A percentile compares a stretch with the other conserved stretches of the same genome.
phyloP scores from a whole-genome alignment of 2,113 vertebrate species.

The Epinephelus fuscoguttatus region DNA sequence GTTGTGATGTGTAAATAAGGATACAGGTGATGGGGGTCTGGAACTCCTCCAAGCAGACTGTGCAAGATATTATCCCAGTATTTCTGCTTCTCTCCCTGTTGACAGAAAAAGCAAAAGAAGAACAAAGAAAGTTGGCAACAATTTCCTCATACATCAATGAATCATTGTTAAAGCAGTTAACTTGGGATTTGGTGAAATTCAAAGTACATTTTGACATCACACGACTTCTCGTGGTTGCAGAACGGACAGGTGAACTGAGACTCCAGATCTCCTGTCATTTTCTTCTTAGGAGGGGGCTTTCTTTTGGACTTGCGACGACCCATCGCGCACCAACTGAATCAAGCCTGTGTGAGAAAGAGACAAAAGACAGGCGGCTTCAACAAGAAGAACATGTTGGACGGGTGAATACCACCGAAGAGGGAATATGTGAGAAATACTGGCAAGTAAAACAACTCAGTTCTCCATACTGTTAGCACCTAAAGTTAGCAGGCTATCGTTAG shows the following conservation, averaged over 20 bases:
- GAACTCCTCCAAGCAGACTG: constrained; percentile 95
- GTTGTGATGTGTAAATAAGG: constrained; percentile 74
- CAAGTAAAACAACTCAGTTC: neutral
- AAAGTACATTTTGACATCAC: constrained; percentile 93
- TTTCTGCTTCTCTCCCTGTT: constrained; percentile 94
- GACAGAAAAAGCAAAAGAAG: neutral
- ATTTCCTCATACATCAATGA: neutral
- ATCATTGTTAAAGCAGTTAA: neutral
- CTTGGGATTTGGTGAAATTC: neutral
- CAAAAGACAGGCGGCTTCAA: neutral
- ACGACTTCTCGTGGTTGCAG: constrained; percentile 96
- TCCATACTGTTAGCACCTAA: neutral
- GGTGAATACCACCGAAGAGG: too few species aligned
- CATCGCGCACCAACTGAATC: constrained; percentile 76
- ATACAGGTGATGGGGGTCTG: constrained; percentile 98
- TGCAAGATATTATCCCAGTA: constrained; percentile 94
- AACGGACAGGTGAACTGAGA: constrained; percentile 95
- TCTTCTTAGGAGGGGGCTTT: constrained; percentile 95
- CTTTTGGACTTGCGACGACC: constrained; percentile 94
- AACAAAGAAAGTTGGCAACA: neutral
- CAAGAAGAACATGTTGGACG: too few species aligned
- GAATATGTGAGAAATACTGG: neutral
- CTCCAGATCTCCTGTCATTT: constrained; percentile 93
- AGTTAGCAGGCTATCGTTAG: constrained; percentile 69
- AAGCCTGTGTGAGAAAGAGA: constrained; percentile 1